These are phyloP conservation scores for Pipistrellus kuhlii DNA, from an alignment of 2,797 vertebrate genomes.

Conservation along the genomic window DNA sequence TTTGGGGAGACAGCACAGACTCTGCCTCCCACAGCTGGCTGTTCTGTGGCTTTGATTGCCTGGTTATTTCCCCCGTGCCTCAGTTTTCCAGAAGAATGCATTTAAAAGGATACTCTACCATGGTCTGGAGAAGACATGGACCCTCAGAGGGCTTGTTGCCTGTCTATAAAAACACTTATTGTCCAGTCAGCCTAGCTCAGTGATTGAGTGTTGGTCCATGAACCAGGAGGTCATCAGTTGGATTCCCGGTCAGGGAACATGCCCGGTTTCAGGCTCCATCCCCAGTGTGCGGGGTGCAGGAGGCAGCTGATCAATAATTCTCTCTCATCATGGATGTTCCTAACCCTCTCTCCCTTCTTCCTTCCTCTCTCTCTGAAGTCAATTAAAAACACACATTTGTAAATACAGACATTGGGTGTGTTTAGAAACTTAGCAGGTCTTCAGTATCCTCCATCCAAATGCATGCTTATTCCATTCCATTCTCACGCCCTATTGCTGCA, in stretches of 20 bases:
- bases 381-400: background rate
- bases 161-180: background rate
- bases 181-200: too few species aligned
- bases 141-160: background rate
- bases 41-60: too few species aligned
- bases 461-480: background rate
- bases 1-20: background rate
- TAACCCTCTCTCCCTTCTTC: too few species aligned
- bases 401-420: background rate
- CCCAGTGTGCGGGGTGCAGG: too few species aligned
- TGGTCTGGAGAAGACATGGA: background rate
- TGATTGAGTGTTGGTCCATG: too few species aligned
- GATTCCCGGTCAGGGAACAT: too few species aligned
- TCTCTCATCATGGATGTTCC: too few species aligned
- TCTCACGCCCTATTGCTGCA: background rate
- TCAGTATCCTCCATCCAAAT: rapidly evolving
- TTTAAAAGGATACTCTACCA: background rate
- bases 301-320: too few species aligned
- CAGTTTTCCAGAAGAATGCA: background rate
- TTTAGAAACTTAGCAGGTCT: background rate
- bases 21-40: too few species aligned
- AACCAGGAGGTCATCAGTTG: too few species aligned
- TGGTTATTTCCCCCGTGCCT: background rate
- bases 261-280: too few species aligned
- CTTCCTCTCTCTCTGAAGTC: too few species aligned